Evolutionary conservation across 2,888 invertebrate species (phyloP), one percentile per base, ranked within the genome.

Genomic region (Cistogaster globosa): DNA sequence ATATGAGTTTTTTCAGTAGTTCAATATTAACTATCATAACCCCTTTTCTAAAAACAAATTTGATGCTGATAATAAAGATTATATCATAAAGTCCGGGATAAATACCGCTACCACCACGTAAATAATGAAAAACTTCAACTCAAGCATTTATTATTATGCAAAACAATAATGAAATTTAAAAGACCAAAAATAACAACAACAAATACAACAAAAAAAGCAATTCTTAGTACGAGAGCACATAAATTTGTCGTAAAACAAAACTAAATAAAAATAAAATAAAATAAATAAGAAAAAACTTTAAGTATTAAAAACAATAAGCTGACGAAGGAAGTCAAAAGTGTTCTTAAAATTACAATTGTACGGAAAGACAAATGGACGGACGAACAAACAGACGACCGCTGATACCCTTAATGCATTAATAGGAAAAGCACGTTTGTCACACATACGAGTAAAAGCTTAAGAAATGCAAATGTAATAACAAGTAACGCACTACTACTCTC

Each of bases 251-350:
- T 86, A 83, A 86, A 86, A 83, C 62, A 80, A 82, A 75, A 68
- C 57, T 36, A 57, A 80, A 77, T 60, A 53, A 71, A 4, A 32
- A 26, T 26, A 26, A 32, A 32, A 5, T 32, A 42, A 42, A 42
- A 45, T n/a, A 42, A 57, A 26, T 22, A 42, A 42, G n/a, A 36
- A 76, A 65, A 65, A 81, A 84, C 75, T 68, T 68, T 62, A 60
- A 69, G 51, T 63, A 51, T 32, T 53, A 53, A 63, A 85, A 85
- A 82, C 78, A 85, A 85, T 85, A 78, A 84, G 77, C 71, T 67
- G 76, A 32, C 58, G 75, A 79, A 85, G 85, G 85, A 85, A 85
- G 85, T 85, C 78, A 82, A 78, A 85, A 85, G 82, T 85, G 82
- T 69, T 82, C 75, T 78, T 60, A 60, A 79, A 75, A 71, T 65